Base-by-base conservation (phyloP, 2,888 invertebrate genomes). In the Malachius bipustulatus region DNA sequence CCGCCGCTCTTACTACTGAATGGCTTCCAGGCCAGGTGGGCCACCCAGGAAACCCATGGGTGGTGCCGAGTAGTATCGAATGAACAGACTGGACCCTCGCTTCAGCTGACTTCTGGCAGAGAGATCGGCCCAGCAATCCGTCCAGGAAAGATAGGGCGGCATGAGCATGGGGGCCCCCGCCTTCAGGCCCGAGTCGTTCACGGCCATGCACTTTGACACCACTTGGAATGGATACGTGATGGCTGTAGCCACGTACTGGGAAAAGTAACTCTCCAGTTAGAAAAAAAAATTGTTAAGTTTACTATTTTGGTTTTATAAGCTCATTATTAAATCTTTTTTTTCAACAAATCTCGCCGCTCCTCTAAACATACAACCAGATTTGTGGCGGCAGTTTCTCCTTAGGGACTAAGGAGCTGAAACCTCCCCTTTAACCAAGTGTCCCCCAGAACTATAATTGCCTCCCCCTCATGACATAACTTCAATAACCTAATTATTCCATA, bases 141-240 rank as follows among this genome's bases (percentile, higher is more conserved):
- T 60, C 93, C 93, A 94, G 33, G 71, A 71, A 2, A 64, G 63
- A 57, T 91, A 93, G 32, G 73, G 64, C 1, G 89, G 85, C 83
- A 91, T 89, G 29, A 74, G 66, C 0, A 89, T 89, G 16, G 87
- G 84, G 39, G 75, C 71, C 13, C 89, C 90, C 32, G 89, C 89
- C 44, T 70, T 69, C 34, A 93, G 67, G 42, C 84, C 78, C 10
- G 79, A 80, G 40, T 85, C 79, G 40, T 79, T 80, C 6, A 93
- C 82, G 39, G 82, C 75, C 85, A 93, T 90, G 52, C 91, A 85
- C 38, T 87, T 85, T 8, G 88, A 82, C 1, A 93, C 89, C 39
- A 96, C 83, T 57, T 82, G 77, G 57, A 93, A 77, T 12, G 94
- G 94, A 63, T 97, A 96, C n/a, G 89, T 82, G 42, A 89, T 55